phyloP scores from a whole-genome alignment of 1,140 invertebrate genomes.

The Leptinotarsa undecemlineata region DNA sequence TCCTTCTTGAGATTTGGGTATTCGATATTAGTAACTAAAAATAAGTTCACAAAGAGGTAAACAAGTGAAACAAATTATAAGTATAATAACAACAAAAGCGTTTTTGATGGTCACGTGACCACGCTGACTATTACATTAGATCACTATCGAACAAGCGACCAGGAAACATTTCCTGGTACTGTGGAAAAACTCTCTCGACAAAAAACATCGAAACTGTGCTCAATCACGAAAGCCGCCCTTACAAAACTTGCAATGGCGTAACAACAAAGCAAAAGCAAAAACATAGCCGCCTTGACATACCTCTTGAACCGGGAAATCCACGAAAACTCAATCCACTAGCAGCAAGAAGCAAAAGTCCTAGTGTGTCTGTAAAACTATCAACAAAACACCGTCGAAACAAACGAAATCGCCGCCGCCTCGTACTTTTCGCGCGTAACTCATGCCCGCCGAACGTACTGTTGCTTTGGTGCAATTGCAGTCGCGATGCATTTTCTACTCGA shows the following conservation, averaged over 20 bases:
- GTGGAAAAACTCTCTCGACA: not conserved
- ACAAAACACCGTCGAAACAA: not conserved
- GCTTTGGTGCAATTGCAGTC: slow-evolving; percentile 52
- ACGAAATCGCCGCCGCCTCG: slow-evolving; percentile 7
- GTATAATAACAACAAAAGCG: no score
- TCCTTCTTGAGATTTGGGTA: no score
- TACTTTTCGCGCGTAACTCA: slow-evolving; percentile 13
- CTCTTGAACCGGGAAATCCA: not conserved
- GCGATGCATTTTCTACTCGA: slow-evolving; percentile 42
- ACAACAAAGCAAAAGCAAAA: not conserved
- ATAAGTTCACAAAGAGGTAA: no score
- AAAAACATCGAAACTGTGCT: not conserved
- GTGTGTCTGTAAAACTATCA: not conserved
- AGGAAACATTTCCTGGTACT: no score
- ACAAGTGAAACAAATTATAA: no score
- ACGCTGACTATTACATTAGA: no score
- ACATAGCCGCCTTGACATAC: slow-evolving; percentile 9
- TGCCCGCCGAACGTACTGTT: slow-evolving; percentile 42
- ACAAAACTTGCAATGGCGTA: not conserved
- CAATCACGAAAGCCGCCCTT: not conserved
- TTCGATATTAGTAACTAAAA: no score
- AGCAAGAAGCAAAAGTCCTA: not conserved
- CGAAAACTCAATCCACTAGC: not conserved
- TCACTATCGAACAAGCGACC: no score
- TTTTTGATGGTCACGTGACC: no score